Evolutionary conservation across 2,888 invertebrate genomes (phyloP), one percentile per base, ranked within the genome.

Genomic region (Melangyna quadrimaculata): DNA sequence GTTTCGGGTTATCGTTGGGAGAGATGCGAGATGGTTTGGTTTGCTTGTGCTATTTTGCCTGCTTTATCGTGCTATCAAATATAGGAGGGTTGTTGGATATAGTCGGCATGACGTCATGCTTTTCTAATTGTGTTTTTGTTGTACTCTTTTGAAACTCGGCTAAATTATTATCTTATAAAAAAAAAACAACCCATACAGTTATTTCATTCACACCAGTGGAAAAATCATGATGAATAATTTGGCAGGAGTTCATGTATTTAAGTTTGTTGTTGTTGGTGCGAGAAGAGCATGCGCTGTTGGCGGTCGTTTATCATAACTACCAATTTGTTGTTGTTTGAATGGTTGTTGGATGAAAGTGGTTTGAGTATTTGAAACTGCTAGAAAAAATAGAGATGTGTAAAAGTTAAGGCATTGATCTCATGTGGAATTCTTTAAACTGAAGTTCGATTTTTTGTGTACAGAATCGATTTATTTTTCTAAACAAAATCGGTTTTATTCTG

Each of bases 51-150:
- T 65, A 27, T 45, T 65, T 45, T 45, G 43, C 65, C 19, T 65
- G 8, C 19, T 63, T 43, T 12, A 45, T 45, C 63, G 43, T 29
- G 19, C 19, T 59, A 69, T 55, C 45, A 65, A 65, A 43, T 73
- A 32, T 22, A 59, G 37, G 59, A 35, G 35, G 35, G 59, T 72
- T 65, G 40, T 24, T 63, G 40, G 27, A 59, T 35, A 43, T 29
- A 78, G 19, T 48, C 35, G 10, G 22, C 69, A 57, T 84, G 80
- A 84, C 84, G 84, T 84, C 84, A 84, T 84, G n/a, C 19, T 45
- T 40, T 79, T 79, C 79, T 75, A 79, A 77, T 79, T 55, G 67
- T 77, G 69, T 61, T 37, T 84, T 79, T 84, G 79, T 79, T 84
- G 74, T 24, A 63, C 35, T 74, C 32, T 19, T 55, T 57, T 61